These are phyloP conservation scores for Lacerta agilis DNA, from an alignment of 2,797 vertebrate species.

Conservation along the genomic window DNA sequence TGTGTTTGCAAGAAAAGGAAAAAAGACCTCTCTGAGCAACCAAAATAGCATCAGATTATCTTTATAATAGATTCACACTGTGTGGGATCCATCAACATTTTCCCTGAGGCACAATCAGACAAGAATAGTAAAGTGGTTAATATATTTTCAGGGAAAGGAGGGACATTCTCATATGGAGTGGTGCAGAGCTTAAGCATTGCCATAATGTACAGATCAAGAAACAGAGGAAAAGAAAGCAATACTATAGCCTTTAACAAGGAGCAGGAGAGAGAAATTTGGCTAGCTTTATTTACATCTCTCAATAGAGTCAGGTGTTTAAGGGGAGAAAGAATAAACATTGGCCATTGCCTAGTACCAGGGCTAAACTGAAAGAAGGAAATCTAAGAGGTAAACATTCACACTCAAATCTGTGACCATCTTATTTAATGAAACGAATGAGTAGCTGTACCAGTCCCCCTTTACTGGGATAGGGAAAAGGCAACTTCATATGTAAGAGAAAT, in stretches of 20 bases:
- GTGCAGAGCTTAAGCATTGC: slow-evolving; percentile 61
- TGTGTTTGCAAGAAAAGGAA: slow-evolving; percentile 64
- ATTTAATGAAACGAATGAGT: neutral
- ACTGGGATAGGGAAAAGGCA: neutral
- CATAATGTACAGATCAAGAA: neutral
- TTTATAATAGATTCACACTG: slow-evolving; percentile 78
- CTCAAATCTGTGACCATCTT: slow-evolving; percentile 58
- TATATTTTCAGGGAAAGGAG: slow-evolving; percentile 70
- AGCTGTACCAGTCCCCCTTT: neutral
- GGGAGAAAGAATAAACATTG: neutral
- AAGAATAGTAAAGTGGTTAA: slow-evolving; percentile 77
- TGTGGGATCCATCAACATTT: slow-evolving; percentile 77
- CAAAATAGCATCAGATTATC: slow-evolving; percentile 77
- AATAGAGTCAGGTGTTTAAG: neutral
- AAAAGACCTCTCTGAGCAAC: slow-evolving; percentile 70
- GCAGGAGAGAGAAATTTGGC: neutral
- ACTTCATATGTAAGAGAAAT: neutral
- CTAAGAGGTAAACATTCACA: slow-evolving; percentile 46
- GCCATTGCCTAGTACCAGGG: neutral
- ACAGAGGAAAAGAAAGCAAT: neutral
- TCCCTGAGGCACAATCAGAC: slow-evolving; percentile 73
- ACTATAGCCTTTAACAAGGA: slow-evolving; percentile 55
- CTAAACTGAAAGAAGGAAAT: neutral
- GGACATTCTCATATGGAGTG: slow-evolving; percentile 69
- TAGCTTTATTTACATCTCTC: slow-evolving; percentile 4